These are phyloP conservation scores for Athene noctua DNA, from an alignment of 2,113 vertebrate genomes.

Conservation along the genomic window DNA sequence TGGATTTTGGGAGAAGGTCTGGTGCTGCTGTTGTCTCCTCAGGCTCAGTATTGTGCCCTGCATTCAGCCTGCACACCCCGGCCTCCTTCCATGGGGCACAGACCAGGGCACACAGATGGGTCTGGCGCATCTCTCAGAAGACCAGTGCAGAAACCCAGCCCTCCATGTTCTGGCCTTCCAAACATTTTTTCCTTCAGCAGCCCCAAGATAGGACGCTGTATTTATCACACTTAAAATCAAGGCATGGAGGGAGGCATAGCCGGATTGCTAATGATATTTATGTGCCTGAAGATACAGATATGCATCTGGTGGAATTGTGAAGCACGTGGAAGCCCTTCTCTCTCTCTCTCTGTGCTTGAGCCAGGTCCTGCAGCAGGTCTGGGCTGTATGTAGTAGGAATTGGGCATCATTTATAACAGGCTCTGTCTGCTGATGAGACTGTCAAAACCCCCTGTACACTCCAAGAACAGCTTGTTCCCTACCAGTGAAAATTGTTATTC, in stretches of 20 bases:
- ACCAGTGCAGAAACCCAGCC: neutral
- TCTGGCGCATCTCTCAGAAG: neutral
- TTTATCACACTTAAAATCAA: neutral
- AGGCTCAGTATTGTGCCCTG: neutral
- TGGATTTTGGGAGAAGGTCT: neutral
- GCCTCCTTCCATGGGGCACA: neutral
- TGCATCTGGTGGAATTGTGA: neutral
- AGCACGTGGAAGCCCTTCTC: neutral
- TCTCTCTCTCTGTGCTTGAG: neutral
- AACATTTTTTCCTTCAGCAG: neutral
- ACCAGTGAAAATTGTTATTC: slow-evolving; percentile 38
- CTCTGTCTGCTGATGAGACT: neutral
- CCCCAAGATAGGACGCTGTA: neutral
- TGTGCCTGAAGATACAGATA: neutral
- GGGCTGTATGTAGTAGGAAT: neutral
- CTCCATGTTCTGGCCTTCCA: neutral
- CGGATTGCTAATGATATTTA: neutral
- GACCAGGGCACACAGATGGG: neutral
- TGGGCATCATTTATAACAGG: neutral
- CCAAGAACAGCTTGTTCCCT: slow-evolving; percentile 56
- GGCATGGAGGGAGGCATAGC: neutral
- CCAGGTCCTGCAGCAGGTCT: neutral
- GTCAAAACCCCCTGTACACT: neutral
- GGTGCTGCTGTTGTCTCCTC: neutral
- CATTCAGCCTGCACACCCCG: neutral